phyloP scores from a whole-genome alignment of 2,113 vertebrate genomes.

The Grus americana region DNA sequence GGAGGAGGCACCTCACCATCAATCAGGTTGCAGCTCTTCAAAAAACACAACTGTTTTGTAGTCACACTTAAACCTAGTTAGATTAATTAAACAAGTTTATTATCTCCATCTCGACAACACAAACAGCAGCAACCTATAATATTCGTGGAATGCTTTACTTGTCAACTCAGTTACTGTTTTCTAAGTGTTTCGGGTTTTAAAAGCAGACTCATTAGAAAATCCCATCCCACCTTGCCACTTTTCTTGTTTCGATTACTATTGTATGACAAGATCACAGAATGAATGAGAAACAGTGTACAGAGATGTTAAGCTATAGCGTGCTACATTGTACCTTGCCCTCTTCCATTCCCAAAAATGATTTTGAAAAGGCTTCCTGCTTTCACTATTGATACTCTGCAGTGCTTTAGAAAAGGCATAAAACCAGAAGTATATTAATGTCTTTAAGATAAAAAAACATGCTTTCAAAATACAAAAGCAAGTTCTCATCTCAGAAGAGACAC shows the following conservation, averaged over 20 bases:
- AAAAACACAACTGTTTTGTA: not conserved
- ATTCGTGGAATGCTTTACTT: not conserved
- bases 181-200: not conserved
- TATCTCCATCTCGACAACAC: not conserved
- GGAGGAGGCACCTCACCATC: not conserved
- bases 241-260: not conserved
- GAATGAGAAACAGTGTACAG: not conserved
- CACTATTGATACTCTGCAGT: not conserved
- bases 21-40: not conserved
- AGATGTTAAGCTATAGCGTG: not conserved
- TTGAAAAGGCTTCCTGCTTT: not conserved
- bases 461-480: not conserved
- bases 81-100: not conserved
- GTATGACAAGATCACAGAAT: not conserved
- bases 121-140: not conserved
- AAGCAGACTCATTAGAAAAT: not conserved
- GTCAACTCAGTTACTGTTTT: not conserved
- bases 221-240: not conserved
- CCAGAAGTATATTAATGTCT: not conserved
- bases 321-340: accelerated
- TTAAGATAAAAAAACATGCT: not conserved
- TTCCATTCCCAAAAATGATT: not conserved
- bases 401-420: not conserved
- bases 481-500: not conserved
- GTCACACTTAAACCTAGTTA: not conserved